Evolutionary conservation across 2,888 invertebrate genomes (phyloP), one percentile per base, ranked within the genome.

Genomic region (Erebia ligea): DNA sequence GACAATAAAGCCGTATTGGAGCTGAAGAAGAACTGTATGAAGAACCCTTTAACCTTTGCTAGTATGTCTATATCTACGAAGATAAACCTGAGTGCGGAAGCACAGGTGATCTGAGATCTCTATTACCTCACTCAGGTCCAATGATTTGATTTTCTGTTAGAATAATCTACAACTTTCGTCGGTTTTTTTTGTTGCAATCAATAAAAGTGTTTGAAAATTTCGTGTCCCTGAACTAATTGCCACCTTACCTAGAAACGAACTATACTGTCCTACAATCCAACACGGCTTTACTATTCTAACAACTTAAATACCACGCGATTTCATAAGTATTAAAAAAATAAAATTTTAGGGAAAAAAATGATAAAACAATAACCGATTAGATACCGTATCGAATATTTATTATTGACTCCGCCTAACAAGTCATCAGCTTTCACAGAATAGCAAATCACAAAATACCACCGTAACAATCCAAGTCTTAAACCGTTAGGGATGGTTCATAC

Each of bases 391-490:
- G 45, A 62, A 62, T 61, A 61, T 54, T 62, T 50, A 25, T 59
- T 65, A 45, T 52, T 34, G 34, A 71, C 58, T 56, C 63, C 57
- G 57, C 62, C 62, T 64, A 59, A 58, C 42, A 69, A 63, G 61
- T 25, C 19, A 56, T 58, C 63, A 81, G 81, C 80, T 83, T 81
- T 82, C 81, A 83, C 82, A 83, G 81, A 84, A 83, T 82, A 86
- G 84, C 48, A 62, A 72, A 86, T 87, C 87, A 89, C 88, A 85
- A 83, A 83, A 82, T 83, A 86, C 68, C 67, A 65, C 82, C 74
- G 79, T 85, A 90, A 90, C 88, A 87, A 88, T 88, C 85, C 84
- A 88, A 89, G 87, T 89, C 90, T 89, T 87, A 82, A 67, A 86
- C 84, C 84, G 86, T 87, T 87, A 48, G 48, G 21, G 45, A 62